Percentiles rank a stretch among this genome's conserved stretches.
phyloP scores from a whole-genome alignment of 2,888 invertebrate genomes.

The Formica aserva region DNA sequence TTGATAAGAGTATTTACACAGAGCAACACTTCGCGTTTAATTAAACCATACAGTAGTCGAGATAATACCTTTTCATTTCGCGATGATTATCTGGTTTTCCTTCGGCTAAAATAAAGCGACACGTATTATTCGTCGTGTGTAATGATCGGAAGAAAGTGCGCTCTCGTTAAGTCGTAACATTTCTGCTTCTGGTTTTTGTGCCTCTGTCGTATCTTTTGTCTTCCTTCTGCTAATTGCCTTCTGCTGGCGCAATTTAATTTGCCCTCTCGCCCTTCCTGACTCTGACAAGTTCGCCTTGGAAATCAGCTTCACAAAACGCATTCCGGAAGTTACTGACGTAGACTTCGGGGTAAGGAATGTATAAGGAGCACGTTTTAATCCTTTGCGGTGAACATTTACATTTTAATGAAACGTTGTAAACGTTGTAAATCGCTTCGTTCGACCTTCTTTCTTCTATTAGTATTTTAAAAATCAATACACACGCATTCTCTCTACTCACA shows the following conservation, averaged over 20 bases:
- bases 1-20: conserved; percentile 24
- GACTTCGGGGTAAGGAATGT: conserved; percentile 21
- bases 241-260: conserved; percentile 58
- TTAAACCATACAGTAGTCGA: conserved; percentile 37
- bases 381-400: conserved; percentile 23
- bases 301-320: conserved; percentile 41
- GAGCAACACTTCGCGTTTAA: conserved; percentile 47
- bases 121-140: conserved; percentile 32
- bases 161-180: conserved; percentile 59
- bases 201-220: conserved; percentile 16
- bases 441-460: not conserved
- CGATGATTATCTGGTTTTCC: conserved; percentile 30
- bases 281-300: conserved; percentile 27
- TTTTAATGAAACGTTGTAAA: conserved; percentile 39
- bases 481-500: not conserved
- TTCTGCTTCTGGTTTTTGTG: conserved; percentile 31
- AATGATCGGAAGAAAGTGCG: conserved; percentile 54
- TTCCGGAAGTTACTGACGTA: conserved; percentile 35
- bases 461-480: conserved; percentile 22
- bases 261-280: conserved; percentile 40
- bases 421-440: not conserved
- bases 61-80: conserved; percentile 17
- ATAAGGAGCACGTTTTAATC: conserved; percentile 29
- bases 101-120: conserved; percentile 47
- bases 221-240: conserved; percentile 46